Conservation (phyloP, 2,797 vertebrate genomes). For the Eleutherodactylus coqui region DNA sequence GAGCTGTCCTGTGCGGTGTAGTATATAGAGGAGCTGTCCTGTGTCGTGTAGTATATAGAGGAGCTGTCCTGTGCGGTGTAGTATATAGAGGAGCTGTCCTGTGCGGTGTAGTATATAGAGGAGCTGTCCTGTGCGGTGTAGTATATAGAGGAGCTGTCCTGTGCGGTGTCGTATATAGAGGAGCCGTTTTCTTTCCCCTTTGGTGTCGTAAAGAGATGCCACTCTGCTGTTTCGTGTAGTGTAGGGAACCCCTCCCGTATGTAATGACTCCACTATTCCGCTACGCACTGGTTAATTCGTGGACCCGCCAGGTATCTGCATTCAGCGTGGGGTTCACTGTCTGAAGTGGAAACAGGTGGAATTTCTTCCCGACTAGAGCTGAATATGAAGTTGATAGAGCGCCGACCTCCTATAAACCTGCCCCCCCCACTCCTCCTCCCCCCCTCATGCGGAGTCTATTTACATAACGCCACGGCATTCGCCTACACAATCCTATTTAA, state of each 20-base stretch:
- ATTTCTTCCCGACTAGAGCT: neutral
- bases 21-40: neutral
- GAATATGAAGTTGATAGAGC: neutral
- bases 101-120: neutral
- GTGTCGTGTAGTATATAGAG: neutral
- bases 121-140: neutral
- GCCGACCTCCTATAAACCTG: neutral
- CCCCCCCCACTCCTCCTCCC: neutral
- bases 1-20: neutral
- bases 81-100: neutral
- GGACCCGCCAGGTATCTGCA: neutral
- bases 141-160: too few relatives aligned
- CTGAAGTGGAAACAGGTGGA: neutral
- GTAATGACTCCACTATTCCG: neutral
- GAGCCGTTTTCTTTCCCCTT: neutral
- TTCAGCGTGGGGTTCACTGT: neutral
- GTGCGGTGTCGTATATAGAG: neutral
- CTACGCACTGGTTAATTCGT: too few relatives aligned
- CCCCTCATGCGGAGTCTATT: neutral
- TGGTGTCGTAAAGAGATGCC: too few relatives aligned
- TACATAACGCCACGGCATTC: neutral
- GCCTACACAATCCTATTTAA: slow-evolving; percentile 41
- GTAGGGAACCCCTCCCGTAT: too few relatives aligned
- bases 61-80: neutral
- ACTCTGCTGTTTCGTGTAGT: too few relatives aligned